Evolutionary conservation across 1,140 invertebrate genomes (phyloP).

Genomic region (Sarcophaga bullata): DNA sequence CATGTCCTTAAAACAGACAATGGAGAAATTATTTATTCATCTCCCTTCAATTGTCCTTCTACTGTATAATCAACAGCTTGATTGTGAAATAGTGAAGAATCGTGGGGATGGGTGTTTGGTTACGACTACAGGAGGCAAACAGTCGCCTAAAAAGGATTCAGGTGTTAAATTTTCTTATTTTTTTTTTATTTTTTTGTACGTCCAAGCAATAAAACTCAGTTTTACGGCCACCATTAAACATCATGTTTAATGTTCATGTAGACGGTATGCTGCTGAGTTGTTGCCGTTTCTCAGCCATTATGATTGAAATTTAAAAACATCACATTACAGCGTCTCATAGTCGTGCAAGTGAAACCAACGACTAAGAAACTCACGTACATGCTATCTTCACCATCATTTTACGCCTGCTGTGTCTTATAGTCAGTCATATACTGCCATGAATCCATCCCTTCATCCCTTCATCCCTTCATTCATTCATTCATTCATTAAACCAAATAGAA

Average conservation of each 20-base stretch:
- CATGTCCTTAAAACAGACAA: background rate
- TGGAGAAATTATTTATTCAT: background rate
- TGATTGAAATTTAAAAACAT: background rate
- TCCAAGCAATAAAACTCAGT: background rate
- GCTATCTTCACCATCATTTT: background rate
- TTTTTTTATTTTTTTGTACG: background rate
- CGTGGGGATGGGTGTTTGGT: too few species aligned
- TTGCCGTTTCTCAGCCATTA: background rate
- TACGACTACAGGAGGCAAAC: too few species aligned
- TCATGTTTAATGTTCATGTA: constrained; percentile 12
- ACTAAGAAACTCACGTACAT: background rate
- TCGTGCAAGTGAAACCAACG: background rate
- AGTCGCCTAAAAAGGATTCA: background rate
- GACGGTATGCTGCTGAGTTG: too few species aligned
- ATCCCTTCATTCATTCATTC: too few species aligned
- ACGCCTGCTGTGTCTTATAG: background rate
- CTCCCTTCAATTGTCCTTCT: background rate
- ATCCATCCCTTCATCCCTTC: background rate
- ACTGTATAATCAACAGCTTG: background rate
- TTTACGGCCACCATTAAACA: background rate
- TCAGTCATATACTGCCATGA: background rate
- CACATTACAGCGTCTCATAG: too few species aligned
- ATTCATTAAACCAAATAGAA: background rate
- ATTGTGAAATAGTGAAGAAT: too few species aligned
- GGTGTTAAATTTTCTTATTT: background rate